Evolutionary conservation across 2,797 vertebrate genomes (phyloP), one percentile per base, ranked within the genome.

Genomic region (Acomys russatus): DNA sequence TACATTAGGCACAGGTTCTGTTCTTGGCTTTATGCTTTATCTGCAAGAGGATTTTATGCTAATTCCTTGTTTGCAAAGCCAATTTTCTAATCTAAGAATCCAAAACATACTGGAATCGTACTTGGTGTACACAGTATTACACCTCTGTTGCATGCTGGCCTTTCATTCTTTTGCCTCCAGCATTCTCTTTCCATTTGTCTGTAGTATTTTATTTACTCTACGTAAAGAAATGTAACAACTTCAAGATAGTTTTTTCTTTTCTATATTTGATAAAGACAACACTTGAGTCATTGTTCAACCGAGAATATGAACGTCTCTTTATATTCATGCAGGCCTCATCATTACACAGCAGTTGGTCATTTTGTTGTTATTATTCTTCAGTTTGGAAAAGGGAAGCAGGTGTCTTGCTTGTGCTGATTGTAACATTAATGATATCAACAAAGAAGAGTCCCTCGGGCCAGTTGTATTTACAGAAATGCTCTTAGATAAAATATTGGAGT

Each of bases 401-500:
- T 95, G 66, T 95, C 95, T 96, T 91, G 61, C 79, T 94, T 91
- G n/a, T 95, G 87, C 74, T 44, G 51, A 91, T 64, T 85, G 23
- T 93, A 95, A 93, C 93, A 83, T 59, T 94, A 93, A 95, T 96
- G 82, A 76, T 20, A 94, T 35, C 18, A 17, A 79, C 59, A 94
- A 96, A 97, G 17, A 59, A 66, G 18, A n/a, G n/a, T 95, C 77
- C 80, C 56, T 33, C 68, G 56, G 22, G 66, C 25, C 61, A 90
- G 35, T 18, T 80, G 12, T 95, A 64, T 94, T 96, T 96, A 91
- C 61, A 51, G 18, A 33, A 96, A 92, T 74, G 8, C 61, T 95
- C 83, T 96, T 54, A 95, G 93, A 92, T 86, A 11, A 95, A 89
- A 96, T 95, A 91, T 77, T 76, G 70, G 80, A 92, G 44, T 96